phyloP scores from a whole-genome alignment of 2,797 vertebrate genomes.

The Rhinogobio ventralis region DNA sequence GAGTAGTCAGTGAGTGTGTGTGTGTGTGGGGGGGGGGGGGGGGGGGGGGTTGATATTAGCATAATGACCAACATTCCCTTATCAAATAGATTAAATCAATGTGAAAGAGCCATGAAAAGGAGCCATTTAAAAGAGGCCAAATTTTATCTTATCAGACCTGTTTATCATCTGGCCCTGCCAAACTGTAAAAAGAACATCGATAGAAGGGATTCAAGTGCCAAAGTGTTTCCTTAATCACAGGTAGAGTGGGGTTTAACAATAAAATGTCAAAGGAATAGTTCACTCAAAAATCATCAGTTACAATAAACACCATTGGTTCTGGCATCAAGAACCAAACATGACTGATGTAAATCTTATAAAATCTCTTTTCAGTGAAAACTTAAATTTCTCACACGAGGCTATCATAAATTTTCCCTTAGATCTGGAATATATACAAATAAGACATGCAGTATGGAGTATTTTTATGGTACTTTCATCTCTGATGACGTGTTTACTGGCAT shows the following conservation, averaged over 20 bases:
- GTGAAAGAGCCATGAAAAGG: background rate
- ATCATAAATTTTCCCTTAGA: background rate
- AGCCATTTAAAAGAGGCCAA: background rate
- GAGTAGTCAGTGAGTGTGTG: background rate
- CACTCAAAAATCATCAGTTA: background rate
- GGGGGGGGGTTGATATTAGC: background rate
- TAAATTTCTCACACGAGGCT: background rate
- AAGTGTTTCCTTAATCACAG: slow-evolving; percentile 2
- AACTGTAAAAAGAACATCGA: background rate
- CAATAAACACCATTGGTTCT: background rate
- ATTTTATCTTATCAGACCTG: slow-evolving; percentile 6
- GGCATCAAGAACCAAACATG: background rate
- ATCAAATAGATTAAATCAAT: background rate
- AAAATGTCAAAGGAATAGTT: background rate
- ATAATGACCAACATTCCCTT: background rate
- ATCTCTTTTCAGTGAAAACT: background rate
- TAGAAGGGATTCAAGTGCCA: background rate
- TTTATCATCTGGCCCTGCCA: slow-evolving; percentile 2
- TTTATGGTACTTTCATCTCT: background rate
- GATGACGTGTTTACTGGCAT: no score
- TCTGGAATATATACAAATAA: background rate
- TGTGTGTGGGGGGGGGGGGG: background rate
- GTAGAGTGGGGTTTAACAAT: background rate
- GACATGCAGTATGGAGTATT: background rate
- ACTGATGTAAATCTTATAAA: background rate